Base-by-base conservation (phyloP, 2,797 vertebrate species). In the Amphiprion clarkii region DNA sequence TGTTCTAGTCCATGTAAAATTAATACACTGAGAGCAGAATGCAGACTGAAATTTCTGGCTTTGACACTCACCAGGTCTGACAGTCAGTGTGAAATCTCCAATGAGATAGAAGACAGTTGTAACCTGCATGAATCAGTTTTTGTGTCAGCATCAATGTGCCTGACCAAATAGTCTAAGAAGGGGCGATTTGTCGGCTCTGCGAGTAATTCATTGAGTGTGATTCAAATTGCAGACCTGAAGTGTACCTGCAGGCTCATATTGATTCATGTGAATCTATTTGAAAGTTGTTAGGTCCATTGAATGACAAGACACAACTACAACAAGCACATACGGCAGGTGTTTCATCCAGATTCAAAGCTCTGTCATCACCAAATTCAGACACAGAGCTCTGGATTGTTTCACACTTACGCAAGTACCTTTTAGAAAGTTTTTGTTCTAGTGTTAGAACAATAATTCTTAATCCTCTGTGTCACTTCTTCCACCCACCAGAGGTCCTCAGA, bases 1-100 rank as follows among this genome's bases (percentile, higher is more conserved):
- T 3, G 65, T 64, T 69, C n/a, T 67, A 66, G 49, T 14, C 49
- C 40, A 60, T 74, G 51, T 75, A 39, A 79, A 75, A 68, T 78
- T 64, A 79, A 67, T 42, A 69, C 71, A 60, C 39, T 54, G 33
- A 67, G 73, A 63, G 62, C 67, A 53, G 74, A 83, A 81, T 59
- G 71, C 76, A 79, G 83, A 82, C 64, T 58, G 74, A 77, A 71
- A 75, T 58, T 55, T 71, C 46, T 21, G 46, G n/a, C 64, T 19
- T 63, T 84, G 80, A 83, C 3, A 8, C 73, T 87, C 82, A 88
- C 67, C 52, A 36, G 60, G 66, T 72, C 73, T 71, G 82, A 88
- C 83, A 84, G 77, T 58, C 39, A 2, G 64, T 81, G 76, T 82
- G 71, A 86, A 84, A 75, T 70, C 67, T 87, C 68, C 78, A 83